Evolutionary conservation across 2,888 invertebrate species (phyloP).

Genomic region (Exocentrus adspersus): DNA sequence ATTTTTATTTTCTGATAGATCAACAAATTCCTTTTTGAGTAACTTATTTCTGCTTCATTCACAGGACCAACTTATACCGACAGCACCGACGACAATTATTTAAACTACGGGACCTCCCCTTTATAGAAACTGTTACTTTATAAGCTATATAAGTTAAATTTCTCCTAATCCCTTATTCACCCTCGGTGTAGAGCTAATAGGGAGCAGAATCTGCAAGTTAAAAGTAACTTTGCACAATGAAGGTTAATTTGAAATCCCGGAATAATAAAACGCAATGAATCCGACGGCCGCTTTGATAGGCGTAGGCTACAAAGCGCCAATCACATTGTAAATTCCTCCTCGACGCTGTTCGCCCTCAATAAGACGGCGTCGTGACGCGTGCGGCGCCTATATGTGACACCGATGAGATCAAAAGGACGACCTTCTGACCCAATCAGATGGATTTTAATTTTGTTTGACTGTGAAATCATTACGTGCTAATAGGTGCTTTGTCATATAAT

Average conservation of each 20-base stretch:
- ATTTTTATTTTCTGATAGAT: too few species aligned
- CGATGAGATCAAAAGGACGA: conserved; percentile 46
- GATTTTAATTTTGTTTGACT: conserved; percentile 47
- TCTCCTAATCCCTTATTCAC: conserved; percentile 11
- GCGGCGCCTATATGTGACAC: conserved; percentile 48
- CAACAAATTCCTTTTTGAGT: too few species aligned
- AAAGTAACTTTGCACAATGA: conserved; percentile 52
- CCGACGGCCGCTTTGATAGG: conserved; percentile 56
- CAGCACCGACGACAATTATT: too few species aligned
- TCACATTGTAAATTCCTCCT: conserved; percentile 64
- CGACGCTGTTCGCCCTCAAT: conserved; percentile 59
- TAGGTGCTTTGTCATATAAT: conserved; percentile 36
- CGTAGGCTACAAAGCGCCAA: conserved; percentile 58
- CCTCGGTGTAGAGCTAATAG: conserved; percentile 25
- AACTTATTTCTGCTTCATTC: too few species aligned
- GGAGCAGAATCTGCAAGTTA: conserved; percentile 32
- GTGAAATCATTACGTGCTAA: conserved; percentile 38
- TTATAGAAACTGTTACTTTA: conserved; percentile 7
- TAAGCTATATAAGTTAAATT: conserved; percentile 4
- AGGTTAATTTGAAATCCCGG: conserved; percentile 60
- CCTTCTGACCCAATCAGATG: conserved; percentile 40
- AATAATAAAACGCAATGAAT: conserved; percentile 56
- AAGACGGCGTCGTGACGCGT: conserved; percentile 57
- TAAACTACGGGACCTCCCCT: not conserved
- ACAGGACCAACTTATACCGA: too few species aligned